Percentiles rank a stretch among this genome's conserved stretches.
These are phyloP conservation scores for Liasis olivaceus DNA, from an alignment of 2,797 vertebrate genomes.

Conservation along the genomic window DNA sequence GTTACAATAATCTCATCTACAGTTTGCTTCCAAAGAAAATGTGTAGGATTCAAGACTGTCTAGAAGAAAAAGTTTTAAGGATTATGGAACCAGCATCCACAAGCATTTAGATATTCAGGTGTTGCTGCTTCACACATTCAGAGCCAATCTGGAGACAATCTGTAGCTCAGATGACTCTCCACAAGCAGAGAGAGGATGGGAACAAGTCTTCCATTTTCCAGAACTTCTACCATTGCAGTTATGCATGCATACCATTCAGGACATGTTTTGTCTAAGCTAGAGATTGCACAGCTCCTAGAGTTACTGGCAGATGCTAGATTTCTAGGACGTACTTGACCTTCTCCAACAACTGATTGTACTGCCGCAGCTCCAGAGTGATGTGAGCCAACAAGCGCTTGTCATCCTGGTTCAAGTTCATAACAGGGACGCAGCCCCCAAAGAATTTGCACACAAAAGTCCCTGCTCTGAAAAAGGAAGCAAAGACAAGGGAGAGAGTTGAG, in stretches of 20 bases:
- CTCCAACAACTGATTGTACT: constrained; percentile 90
- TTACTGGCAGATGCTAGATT: not conserved
- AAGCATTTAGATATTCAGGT: not conserved
- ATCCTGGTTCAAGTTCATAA: constrained; percentile 82
- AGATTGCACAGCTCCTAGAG: not conserved
- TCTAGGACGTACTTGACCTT: constrained; percentile 83
- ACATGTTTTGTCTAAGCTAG: not conserved
- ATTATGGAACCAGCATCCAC: not conserved
- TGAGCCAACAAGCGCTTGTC: constrained; percentile 87
- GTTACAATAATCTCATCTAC: not conserved
- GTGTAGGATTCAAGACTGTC: no score
- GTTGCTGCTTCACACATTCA: not conserved
- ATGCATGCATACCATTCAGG: no score
- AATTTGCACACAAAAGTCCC: constrained; percentile 97
- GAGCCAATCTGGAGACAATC: not conserved
- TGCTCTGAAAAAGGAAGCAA: constrained; percentile 72
- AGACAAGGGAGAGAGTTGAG: no score
- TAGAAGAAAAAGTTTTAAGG: not conserved
- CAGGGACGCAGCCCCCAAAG: constrained; percentile 86
- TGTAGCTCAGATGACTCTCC: not conserved
- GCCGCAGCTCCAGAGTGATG: constrained; percentile 85
- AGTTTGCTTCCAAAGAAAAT: not conserved
- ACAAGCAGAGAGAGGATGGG: not conserved
- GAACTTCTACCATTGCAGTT: not conserved
- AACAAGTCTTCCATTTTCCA: not conserved